phyloP scores from a whole-genome alignment of 2,113 vertebrate species.

The Falco punctatus region DNA sequence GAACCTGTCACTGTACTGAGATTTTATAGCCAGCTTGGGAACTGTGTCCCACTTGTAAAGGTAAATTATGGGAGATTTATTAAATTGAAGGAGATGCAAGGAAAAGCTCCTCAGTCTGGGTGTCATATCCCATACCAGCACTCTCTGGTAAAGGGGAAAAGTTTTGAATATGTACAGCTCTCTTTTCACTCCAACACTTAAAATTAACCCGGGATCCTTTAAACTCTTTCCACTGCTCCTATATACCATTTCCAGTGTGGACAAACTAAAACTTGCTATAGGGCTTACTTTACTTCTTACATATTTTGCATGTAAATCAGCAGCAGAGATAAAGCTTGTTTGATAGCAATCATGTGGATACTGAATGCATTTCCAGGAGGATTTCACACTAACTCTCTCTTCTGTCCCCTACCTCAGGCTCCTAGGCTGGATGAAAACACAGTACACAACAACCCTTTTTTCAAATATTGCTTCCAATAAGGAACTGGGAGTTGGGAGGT shows the following conservation, averaged over 20 bases:
- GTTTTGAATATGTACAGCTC: background rate
- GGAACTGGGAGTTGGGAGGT: constrained; percentile 21
- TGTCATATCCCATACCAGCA: background rate
- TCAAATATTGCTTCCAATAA: constrained; percentile 45
- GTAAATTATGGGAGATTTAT: background rate
- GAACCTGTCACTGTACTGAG: background rate
- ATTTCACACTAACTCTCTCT: constrained; percentile 60
- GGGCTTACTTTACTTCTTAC: background rate
- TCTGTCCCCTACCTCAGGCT: constrained; percentile 63
- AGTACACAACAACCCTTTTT: constrained; percentile 32
- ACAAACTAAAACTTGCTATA: constrained; percentile 30
- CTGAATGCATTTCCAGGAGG: constrained; percentile 48
- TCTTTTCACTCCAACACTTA: background rate
- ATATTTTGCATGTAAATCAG: constrained; percentile 23
- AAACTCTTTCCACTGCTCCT: constrained; percentile 37
- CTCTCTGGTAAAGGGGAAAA: background rate
- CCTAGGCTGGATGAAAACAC: constrained; percentile 55
- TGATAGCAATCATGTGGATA: background rate
- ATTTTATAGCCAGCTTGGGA: background rate
- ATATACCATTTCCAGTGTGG: constrained; percentile 36
- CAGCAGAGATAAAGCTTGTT: constrained; percentile 9
- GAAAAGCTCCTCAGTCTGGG: background rate
- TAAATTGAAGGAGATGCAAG: background rate
- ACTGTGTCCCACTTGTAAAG: background rate
- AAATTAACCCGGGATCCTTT: background rate